Conservation (phyloP, 2,797 vertebrate species). For the Cuniculus paca region DNA sequence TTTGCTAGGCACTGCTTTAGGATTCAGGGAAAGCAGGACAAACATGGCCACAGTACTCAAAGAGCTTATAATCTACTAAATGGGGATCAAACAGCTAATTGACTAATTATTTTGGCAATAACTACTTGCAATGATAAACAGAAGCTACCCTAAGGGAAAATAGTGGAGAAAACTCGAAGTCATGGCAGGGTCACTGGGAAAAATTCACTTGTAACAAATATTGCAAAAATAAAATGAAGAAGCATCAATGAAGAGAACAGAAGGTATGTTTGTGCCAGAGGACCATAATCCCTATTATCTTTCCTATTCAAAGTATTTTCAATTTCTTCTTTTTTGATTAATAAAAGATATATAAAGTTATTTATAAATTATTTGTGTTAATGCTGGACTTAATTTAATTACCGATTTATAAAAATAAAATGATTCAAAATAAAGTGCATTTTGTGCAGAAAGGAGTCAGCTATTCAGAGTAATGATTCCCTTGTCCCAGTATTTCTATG, state of each 20-base stretch:
- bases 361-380: conserved; percentile 17
- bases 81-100: neutral
- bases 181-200: neutral
- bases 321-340: conserved; percentile 33
- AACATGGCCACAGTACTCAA: neutral
- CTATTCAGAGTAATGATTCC: neutral
- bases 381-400: conserved; percentile 61
- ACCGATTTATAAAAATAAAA: conserved; percentile 1
- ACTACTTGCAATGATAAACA: conserved; percentile 17
- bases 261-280: neutral
- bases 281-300: neutral
- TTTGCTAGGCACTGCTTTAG: neutral
- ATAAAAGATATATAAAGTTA: conserved; percentile 12
- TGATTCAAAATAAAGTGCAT: neutral
- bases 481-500: neutral
- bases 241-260: neutral
- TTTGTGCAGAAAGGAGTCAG: neutral
- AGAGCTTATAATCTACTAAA: neutral
- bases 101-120: neutral
- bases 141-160: neutral
- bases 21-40: neutral
- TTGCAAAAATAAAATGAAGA: conserved; percentile 30
- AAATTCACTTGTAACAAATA: conserved; percentile 19
- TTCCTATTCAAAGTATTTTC: neutral
- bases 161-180: neutral